Evolutionary conservation across 2,113 vertebrate genomes (phyloP).

Genomic region (Cervus canadensis): DNA sequence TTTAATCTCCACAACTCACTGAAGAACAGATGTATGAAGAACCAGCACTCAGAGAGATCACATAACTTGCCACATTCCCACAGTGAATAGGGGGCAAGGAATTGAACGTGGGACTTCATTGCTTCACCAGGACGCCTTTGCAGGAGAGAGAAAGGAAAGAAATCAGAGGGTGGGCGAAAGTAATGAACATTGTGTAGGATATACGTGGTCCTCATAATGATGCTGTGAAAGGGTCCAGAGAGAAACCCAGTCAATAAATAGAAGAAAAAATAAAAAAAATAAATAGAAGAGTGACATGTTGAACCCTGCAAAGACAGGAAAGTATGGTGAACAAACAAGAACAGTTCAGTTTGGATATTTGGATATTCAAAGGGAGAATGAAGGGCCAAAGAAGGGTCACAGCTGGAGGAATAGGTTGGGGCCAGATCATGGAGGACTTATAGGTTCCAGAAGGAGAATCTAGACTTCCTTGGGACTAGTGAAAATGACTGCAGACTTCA

Average conservation of each 20-base stretch:
- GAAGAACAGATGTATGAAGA: neutral
- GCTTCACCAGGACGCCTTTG: neutral
- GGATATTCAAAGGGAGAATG: neutral
- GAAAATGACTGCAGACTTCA: neutral
- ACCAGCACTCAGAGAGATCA: neutral
- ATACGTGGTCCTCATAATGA: fast-evolving
- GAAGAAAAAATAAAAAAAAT: neutral
- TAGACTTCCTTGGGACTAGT: neutral
- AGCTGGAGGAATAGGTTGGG: neutral
- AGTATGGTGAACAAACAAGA: neutral
- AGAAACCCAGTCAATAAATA: neutral
- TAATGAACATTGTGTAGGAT: neutral
- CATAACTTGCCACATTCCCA: neutral
- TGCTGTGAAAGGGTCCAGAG: neutral
- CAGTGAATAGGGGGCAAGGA: neutral
- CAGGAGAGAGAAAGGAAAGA: neutral
- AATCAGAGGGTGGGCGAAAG: neutral
- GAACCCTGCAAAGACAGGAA: neutral
- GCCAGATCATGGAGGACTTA: neutral
- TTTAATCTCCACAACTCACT: neutral
- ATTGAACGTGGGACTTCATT: neutral
- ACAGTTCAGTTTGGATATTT: neutral
- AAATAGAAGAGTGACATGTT: neutral
- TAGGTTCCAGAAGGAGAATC: neutral
- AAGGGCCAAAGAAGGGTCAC: neutral